Evolutionary conservation across 2,888 invertebrate species (phyloP).

Genomic region (Sthenelais limicola): DNA sequence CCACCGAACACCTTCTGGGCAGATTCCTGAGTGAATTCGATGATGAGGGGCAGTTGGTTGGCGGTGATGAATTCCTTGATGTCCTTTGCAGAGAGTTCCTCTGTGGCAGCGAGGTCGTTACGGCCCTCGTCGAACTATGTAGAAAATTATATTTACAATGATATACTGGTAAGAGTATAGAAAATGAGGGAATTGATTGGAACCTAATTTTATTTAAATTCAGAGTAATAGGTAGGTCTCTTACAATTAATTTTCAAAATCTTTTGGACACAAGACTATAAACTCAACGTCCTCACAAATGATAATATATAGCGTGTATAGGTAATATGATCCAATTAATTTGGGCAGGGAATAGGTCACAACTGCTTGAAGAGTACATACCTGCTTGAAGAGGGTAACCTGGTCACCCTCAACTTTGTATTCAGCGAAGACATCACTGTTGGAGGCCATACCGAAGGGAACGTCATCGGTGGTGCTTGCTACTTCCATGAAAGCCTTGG

Average conservation of each 20-base stretch:
- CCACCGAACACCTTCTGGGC: conserved; percentile 99
- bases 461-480: conserved; percentile 89
- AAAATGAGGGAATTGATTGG: too few species aligned
- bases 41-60: conserved; percentile 89
- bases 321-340: too few species aligned
- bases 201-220: too few species aligned
- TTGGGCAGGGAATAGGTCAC: too few species aligned
- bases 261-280: too few species aligned
- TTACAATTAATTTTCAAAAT: too few species aligned
- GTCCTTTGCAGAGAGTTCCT: conserved; percentile 76
- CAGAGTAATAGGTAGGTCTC: too few species aligned
- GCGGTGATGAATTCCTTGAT: conserved; percentile 87
- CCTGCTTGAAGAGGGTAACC: conserved; percentile 92
- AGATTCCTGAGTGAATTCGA: conserved; percentile 97
- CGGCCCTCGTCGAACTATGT: conserved; percentile 72
- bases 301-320: too few species aligned
- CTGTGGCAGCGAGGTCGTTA: conserved; percentile 69
- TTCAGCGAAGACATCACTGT: conserved; percentile 84
- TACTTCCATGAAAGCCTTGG: conserved; percentile 86
- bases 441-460: conserved; percentile 88
- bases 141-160: conserved; percentile 42
- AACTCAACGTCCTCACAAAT: too few species aligned
- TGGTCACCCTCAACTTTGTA: conserved; percentile 85
- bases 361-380: too few species aligned
- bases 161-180: neutral